Evolutionary conservation across 2,113 vertebrate species (phyloP), one percentile per base, ranked within the genome.

Genomic region (Vombatus ursinus): DNA sequence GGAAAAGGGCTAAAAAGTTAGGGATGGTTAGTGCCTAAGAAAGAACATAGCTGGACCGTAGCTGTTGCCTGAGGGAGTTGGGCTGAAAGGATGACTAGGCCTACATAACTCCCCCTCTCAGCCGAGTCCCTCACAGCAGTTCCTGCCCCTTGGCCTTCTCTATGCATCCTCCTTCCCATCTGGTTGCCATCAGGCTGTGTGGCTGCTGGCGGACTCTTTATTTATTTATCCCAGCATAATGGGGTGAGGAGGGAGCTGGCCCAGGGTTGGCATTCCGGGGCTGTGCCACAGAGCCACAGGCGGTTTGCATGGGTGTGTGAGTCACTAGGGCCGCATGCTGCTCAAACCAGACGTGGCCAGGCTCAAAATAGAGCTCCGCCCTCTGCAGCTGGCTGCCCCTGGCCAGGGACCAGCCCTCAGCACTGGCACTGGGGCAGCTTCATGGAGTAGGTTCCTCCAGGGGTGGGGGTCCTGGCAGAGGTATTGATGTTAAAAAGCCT

Each of bases 221-320:
- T 98, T 98, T 98, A 98, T 98, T 98, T 99, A 98, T 98, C 98
- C 97, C 98, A 97, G 96, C 96, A 95, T 14, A 93, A 98, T 98
- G 98, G 98, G 98, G 98, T 98, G 97, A 98, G 98, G 97, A 97
- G 97, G 97, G 96, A 97, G 95, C 96, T 3, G 84, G 97, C 97
- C 98, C 95, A 90, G 94, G 95, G 89, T 61, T 51, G 26, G 24
- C 96, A 98, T 97, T 98, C 47, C 37, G 95, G 97, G 98, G 96
- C 51, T 2, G 91, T 22, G 51, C 96, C 11, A n/a, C 97, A 95
- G 96, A 98, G 98, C 99, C 98, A 98, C 98, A 98, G 97, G 95
- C 97, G 10, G 0, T 98, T 99, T 98, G 98, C 98, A 98, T 97
- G 98, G 98, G 98, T 95, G 93, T 97, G 96, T 99, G 98, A 98